These are phyloP conservation scores for Antrozous pallidus DNA, from an alignment of 2,797 vertebrate species.

Conservation along the genomic window DNA sequence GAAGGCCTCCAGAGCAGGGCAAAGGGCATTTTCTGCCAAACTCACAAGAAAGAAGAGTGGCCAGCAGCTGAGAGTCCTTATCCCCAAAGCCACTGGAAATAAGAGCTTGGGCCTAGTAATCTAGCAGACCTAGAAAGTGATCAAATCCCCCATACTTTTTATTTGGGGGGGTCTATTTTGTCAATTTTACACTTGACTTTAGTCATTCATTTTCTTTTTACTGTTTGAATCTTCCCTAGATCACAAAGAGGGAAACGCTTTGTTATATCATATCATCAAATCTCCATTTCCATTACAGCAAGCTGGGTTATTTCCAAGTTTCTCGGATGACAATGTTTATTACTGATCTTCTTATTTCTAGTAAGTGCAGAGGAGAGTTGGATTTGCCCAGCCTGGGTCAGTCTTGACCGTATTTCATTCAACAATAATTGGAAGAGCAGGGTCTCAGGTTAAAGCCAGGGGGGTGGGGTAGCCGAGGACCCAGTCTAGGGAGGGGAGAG, in stretches of 20 bases:
- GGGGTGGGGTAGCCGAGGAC: neutral
- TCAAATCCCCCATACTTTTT: neutral
- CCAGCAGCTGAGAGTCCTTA: neutral
- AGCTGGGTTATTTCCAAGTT: neutral
- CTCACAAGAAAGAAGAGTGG: neutral
- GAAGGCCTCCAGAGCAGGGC: too few relatives aligned
- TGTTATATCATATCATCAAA: too few relatives aligned
- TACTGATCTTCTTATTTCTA: too few relatives aligned
- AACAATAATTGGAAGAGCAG: neutral
- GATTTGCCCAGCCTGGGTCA: neutral
- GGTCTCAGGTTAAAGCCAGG: neutral
- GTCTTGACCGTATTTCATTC: neutral
- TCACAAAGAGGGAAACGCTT: too few relatives aligned
- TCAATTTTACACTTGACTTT: neutral
- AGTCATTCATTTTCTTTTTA: neutral
- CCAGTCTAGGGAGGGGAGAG: fast-evolving
- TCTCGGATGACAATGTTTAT: neutral
- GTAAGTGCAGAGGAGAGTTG: neutral
- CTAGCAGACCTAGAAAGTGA: neutral
- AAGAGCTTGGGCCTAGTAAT: neutral
- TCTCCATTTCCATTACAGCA: too few relatives aligned
- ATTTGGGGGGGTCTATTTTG: neutral
- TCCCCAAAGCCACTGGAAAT: neutral
- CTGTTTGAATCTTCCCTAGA: too few relatives aligned
- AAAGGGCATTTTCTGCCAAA: neutral